phyloP scores from a whole-genome alignment of 2,797 vertebrate species.

The Nyctibius grandis region DNA sequence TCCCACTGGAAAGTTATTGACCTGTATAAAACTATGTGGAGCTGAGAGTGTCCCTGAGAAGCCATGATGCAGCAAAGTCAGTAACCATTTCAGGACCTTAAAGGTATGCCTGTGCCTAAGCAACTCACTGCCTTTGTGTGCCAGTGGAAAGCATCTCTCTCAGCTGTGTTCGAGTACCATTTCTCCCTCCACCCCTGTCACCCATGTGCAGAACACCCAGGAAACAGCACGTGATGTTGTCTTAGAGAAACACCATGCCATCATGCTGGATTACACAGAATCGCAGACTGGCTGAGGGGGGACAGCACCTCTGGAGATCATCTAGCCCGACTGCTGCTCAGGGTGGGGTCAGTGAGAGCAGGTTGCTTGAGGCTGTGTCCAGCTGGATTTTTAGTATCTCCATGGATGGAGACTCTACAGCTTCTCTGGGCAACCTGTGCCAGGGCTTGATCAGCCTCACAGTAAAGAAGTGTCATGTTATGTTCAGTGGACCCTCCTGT shows the following conservation, averaged over 20 bases:
- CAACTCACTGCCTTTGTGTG: neutral
- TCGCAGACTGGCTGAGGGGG: neutral
- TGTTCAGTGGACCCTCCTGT: neutral
- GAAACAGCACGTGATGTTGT: neutral
- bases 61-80: neutral
- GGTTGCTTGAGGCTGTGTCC: neutral
- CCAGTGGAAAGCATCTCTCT: neutral
- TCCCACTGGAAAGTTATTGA: neutral
- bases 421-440: neutral
- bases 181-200: neutral
- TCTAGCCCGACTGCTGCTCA: neutral
- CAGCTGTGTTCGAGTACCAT: neutral
- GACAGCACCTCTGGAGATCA: neutral
- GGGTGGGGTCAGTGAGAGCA: neutral
- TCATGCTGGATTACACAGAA: neutral
- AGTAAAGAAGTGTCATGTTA: neutral
- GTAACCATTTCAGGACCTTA: neutral
- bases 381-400: neutral
- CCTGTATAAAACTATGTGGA: neutral
- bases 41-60: neutral
- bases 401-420: neutral
- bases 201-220: rapidly evolving
- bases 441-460: neutral
- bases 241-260: neutral
- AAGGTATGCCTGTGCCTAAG: neutral